Percentiles rank a stretch among this genome's conserved stretches.
Conservation (phyloP, 1,140 invertebrate species). For the Eriosoma lanigerum region DNA sequence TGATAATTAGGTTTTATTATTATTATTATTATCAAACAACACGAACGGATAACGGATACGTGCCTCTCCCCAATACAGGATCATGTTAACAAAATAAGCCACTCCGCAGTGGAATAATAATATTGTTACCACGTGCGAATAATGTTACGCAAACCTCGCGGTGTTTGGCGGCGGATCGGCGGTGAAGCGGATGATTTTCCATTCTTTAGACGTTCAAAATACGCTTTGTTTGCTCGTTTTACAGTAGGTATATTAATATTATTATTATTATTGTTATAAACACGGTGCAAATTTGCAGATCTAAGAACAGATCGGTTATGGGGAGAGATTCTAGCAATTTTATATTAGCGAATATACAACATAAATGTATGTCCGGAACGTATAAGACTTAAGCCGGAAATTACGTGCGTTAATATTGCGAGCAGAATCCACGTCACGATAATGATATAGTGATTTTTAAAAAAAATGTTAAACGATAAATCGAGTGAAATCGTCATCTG, state of each 20-base stretch:
- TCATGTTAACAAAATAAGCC: background rate
- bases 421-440: background rate
- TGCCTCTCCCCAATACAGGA: background rate
- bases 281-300: background rate
- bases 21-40: background rate
- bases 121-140: too few relatives aligned
- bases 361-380: background rate
- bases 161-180: too few relatives aligned
- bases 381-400: background rate
- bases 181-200: background rate
- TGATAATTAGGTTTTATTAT: too few relatives aligned
- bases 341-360: background rate
- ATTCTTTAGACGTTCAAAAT: background rate
- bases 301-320: background rate
- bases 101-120: background rate
- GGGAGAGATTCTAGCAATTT: background rate
- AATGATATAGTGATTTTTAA: too few relatives aligned
- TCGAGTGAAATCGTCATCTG: too few relatives aligned
- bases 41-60: background rate
- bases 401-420: background rate
- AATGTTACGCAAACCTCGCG: too few relatives aligned
- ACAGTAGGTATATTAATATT: background rate
- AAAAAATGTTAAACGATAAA: too few relatives aligned
- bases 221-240: slow-evolving; percentile 27
- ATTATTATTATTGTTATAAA: slow-evolving; percentile 9